Evolutionary conservation across 2,888 invertebrate species (phyloP), one percentile per base, ranked within the genome.

Genomic region (Drosophila mercatorum): DNA sequence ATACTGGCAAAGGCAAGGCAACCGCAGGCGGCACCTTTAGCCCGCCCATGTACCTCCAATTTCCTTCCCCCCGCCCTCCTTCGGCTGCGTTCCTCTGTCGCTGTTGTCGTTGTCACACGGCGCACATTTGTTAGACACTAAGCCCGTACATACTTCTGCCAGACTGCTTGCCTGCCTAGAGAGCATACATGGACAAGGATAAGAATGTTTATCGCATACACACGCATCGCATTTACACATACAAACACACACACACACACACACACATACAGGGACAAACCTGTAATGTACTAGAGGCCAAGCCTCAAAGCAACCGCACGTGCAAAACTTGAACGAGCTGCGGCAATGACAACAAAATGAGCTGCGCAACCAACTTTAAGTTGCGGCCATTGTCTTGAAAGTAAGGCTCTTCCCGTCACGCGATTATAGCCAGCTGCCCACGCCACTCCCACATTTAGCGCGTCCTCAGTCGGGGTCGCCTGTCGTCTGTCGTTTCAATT

Each of bases 151-250:
- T 78, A 74, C 89, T 86, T 79, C 66, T 68, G 34, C 49, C 49
- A 49, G 64, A 51, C 67, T 68, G 77, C 62, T 67, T 61, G 63
- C 52, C 47, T 44, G 74, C 43, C 56, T 61, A 36, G 57, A 57
- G 44, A 44, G 60, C 75, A 62, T 38, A 74, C 61, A 77, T 55
- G 61, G 73, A 64, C 74, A 80, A 70, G 90, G 83, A 89, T 87
- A 90, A 90, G 90, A 87, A 90, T 87, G 90, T 89, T 87, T 89
- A 89, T 88, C 88, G 68, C 89, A 74, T 72, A 76, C 71, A 67
- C 67, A 72, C 34, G 12, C 51, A 49, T n/a, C 47, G 28, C 31
- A 31, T 4, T 31, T 68, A 72, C 72, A 60, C 52, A 70, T 26
- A 69, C 61, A 58, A 1, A 2, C 22, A 22, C 22, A 70, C 34